A percentile compares a stretch with the other conserved stretches of the same genome.
phyloP scores from a whole-genome alignment of 2,888 invertebrate species.

The Pachymerium ferrugineum region DNA sequence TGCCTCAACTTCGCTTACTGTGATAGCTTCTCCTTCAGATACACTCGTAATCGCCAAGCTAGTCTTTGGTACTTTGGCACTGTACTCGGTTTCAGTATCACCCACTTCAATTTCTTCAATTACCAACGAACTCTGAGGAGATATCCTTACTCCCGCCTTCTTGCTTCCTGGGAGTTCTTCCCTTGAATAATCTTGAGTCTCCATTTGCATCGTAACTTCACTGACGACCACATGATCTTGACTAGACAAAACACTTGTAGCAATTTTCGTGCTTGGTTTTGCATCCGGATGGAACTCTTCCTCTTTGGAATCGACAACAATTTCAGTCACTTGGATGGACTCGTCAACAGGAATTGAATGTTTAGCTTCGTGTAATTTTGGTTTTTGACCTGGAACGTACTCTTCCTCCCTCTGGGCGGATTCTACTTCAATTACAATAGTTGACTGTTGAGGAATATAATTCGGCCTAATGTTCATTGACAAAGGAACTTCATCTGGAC shows the following conservation, averaged over 20 bases:
- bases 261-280: conserved; percentile 34
- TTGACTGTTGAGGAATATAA: conserved; percentile 29
- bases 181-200: conserved; percentile 36
- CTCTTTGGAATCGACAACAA: conserved; percentile 37
- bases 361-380: conserved; percentile 16
- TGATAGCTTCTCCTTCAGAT: conserved; percentile 35
- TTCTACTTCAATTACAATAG: conserved; percentile 30
- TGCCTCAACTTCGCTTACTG: conserved; percentile 32
- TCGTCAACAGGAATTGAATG: conserved; percentile 36
- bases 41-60: conserved; percentile 32
- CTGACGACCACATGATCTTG: conserved; percentile 34
- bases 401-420: conserved; percentile 28
- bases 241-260: background rate
- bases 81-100: conserved; percentile 37
- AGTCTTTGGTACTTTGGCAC: background rate
- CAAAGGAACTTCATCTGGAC: conserved; percentile 31
- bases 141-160: conserved; percentile 36
- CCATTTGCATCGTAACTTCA: conserved; percentile 36
- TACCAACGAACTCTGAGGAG: conserved; percentile 37
- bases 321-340: conserved; percentile 38
- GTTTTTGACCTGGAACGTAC: conserved; percentile 31
- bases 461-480: conserved; percentile 10
- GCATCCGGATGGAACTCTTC: conserved; percentile 34
- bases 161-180: conserved; percentile 36
- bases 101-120: conserved; percentile 37